phyloP scores from a whole-genome alignment of 2,888 invertebrate genomes.

The Xestia rhomboidea region DNA sequence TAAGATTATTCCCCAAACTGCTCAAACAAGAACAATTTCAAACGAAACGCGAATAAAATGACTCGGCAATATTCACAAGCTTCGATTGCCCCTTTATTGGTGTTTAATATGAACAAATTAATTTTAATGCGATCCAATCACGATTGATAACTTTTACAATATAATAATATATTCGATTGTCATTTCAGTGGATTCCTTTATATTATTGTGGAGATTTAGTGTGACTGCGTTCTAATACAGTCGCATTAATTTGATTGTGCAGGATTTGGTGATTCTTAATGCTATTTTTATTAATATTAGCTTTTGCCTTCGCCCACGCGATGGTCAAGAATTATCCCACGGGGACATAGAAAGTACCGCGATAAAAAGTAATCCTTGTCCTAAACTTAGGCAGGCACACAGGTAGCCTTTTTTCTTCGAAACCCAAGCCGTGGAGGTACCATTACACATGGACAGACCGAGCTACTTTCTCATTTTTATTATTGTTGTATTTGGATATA shows the following conservation, averaged over 20 bases:
- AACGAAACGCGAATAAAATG: slow-evolving; percentile 43
- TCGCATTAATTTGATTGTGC: background rate
- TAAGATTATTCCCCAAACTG: slow-evolving; percentile 22
- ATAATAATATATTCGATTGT: slow-evolving; percentile 1
- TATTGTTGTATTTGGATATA: background rate
- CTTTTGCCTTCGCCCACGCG: background rate
- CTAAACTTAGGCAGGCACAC: background rate
- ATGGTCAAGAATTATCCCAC: background rate
- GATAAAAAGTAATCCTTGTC: background rate
- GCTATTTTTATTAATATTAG: background rate
- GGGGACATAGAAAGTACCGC: background rate
- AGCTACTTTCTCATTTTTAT: background rate
- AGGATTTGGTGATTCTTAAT: background rate
- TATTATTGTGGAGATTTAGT: background rate
- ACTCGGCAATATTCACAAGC: slow-evolving; percentile 27
- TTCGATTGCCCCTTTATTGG: slow-evolving; percentile 47
- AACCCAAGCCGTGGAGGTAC: background rate
- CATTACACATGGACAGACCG: background rate
- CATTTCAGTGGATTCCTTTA: background rate
- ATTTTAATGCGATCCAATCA: slow-evolving; percentile 33
- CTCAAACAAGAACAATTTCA: slow-evolving; percentile 29
- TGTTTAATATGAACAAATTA: slow-evolving; percentile 43
- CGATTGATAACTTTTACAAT: slow-evolving; percentile 28
- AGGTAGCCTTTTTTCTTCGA: background rate
- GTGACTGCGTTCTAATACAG: background rate